phyloP scores from a whole-genome alignment of 2,888 invertebrate species.

The Nemotelus pantherinus region DNA sequence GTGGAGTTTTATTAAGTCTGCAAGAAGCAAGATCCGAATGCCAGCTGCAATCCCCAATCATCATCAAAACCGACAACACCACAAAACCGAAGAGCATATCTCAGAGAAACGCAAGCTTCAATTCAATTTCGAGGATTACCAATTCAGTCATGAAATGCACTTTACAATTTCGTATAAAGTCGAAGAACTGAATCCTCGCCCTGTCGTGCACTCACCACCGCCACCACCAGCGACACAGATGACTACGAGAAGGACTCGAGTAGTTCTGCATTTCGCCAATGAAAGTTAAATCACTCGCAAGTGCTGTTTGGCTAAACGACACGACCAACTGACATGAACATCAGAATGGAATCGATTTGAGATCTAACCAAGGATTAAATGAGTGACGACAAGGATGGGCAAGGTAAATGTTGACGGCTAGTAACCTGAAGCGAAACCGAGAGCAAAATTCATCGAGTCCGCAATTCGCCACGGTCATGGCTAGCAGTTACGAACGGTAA shows the following conservation, averaged over 20 bases:
- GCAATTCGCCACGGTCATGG: neutral
- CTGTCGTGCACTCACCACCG: conserved; percentile 15
- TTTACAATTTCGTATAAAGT: conserved; percentile 24
- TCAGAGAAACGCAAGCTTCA: conserved; percentile 23
- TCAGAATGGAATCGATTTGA: conserved; percentile 34
- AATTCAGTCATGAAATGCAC: conserved; percentile 42
- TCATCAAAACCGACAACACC: conserved; percentile 29
- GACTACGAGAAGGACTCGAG: conserved; percentile 9
- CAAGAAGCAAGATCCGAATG: conserved; percentile 19
- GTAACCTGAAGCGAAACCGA: conserved; percentile 4
- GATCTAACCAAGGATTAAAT: conserved; percentile 42
- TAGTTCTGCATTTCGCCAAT: conserved; percentile 39
- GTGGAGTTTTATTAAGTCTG: conserved; percentile 22
- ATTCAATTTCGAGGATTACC: conserved; percentile 39
- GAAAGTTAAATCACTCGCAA: conserved; percentile 43
- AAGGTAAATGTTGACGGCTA: conserved; percentile 36
- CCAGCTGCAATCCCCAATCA: conserved; percentile 31
- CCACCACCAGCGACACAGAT: neutral
- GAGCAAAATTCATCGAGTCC: conserved; percentile 22
- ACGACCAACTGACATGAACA: conserved; percentile 42
- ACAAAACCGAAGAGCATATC: conserved; percentile 28
- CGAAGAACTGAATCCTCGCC: no score
- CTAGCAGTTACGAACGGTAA: neutral
- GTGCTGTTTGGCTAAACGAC: conserved; percentile 43
- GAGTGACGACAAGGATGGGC: conserved; percentile 19